Evolutionary conservation across 2,113 vertebrate species (phyloP).

Genomic region (Sialia sialis): DNA sequence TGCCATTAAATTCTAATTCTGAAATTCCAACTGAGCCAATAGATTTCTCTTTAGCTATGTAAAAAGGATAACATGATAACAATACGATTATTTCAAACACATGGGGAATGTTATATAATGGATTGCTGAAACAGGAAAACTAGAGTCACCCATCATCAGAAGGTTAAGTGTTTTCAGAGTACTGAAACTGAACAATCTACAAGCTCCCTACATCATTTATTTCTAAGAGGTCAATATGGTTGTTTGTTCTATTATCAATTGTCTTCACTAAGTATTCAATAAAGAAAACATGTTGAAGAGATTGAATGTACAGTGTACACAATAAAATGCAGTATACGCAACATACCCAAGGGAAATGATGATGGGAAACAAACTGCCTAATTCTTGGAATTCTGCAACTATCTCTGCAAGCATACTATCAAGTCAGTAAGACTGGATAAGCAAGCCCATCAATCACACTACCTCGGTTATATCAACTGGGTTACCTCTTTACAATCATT

Average conservation of each 20-base stretch:
- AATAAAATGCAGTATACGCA: not conserved
- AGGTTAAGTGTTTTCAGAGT: not conserved
- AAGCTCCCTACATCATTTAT: not conserved
- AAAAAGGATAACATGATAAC: not conserved
- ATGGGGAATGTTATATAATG: not conserved
- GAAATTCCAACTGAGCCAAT: not conserved
- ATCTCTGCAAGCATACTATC: not conserved
- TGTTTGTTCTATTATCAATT: not conserved
- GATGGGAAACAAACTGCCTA: not conserved
- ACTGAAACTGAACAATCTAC: not conserved
- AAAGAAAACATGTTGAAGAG: not conserved
- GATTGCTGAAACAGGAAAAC: not conserved
- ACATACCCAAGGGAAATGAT: not conserved
- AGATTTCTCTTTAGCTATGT: not conserved
- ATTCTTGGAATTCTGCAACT: not conserved
- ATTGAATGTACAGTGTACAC: not conserved
- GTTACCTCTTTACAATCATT: not conserved
- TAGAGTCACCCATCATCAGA: not conserved
- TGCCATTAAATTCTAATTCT: not conserved
- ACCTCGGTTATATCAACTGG: not conserved
- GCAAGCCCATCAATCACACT: not conserved
- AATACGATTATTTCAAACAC: not conserved
- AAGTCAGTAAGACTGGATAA: not conserved
- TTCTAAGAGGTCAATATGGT: not conserved
- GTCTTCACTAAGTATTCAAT: not conserved